Evolutionary conservation across 2,797 vertebrate genomes (phyloP).

Genomic region (Pseudochirops corinnae): DNA sequence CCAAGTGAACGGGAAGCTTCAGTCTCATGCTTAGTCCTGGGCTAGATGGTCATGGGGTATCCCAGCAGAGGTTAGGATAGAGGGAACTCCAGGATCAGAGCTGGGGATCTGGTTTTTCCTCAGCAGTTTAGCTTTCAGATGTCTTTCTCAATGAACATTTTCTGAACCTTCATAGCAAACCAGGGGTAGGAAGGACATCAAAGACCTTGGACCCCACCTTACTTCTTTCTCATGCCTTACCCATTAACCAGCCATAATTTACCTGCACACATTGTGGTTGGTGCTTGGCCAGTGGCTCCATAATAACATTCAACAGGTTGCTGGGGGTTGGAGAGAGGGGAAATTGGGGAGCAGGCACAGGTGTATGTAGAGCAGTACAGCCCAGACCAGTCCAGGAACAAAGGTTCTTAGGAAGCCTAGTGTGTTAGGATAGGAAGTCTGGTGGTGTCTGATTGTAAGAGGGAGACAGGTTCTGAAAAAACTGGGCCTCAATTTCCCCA

Average conservation of each 20-base stretch:
- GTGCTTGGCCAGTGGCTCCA: background rate
- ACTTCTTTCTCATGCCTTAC: background rate
- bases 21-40: background rate
- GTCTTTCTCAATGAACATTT: slow-evolving; percentile 6
- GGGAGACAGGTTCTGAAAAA: background rate
- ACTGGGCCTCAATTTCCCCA: slow-evolving; percentile 33
- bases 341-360: background rate
- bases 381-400: background rate
- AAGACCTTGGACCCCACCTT: background rate
- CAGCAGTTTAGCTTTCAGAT: background rate
- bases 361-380: background rate
- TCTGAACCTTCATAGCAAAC: background rate
- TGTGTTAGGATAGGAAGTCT: background rate
- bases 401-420: background rate
- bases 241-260: background rate
- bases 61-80: slow-evolving; percentile 41
- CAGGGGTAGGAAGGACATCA: background rate
- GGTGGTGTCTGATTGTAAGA: background rate
- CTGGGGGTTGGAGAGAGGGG: background rate
- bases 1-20: background rate
- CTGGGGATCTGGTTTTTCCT: background rate
- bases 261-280: background rate
- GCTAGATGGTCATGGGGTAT: background rate
- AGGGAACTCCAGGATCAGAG: slow-evolving; percentile 22
- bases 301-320: background rate